These are phyloP conservation scores for Stictonetta naevosa DNA, from an alignment of 2,113 vertebrate species.

Conservation along the genomic window DNA sequence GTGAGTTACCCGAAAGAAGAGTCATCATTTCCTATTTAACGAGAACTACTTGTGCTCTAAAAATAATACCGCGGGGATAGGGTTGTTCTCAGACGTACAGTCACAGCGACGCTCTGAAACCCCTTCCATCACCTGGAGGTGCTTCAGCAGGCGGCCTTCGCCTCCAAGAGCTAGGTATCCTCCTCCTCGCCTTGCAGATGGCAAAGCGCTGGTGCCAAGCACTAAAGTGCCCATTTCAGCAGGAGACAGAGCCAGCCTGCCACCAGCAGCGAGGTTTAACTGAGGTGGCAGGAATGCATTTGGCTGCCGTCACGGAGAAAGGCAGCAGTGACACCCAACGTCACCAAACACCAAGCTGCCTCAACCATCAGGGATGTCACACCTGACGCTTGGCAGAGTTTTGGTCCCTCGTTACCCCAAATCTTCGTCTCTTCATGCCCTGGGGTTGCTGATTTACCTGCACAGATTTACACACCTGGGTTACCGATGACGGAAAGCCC, in stretches of 20 bases:
- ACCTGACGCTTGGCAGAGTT: neutral
- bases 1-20: neutral
- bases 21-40: neutral
- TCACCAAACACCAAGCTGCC: neutral
- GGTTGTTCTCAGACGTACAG: neutral
- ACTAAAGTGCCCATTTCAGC: neutral
- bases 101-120: neutral
- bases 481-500: neutral
- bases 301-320: neutral
- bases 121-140: neutral
- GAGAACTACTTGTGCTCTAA: neutral
- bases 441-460: conserved; percentile 2
- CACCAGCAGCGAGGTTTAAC: neutral
- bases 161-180: neutral
- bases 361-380: neutral
- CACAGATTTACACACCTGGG: conserved; percentile 1
- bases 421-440: neutral
- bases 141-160: neutral
- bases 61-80: neutral
- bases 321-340: neutral
- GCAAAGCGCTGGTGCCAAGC: neutral
- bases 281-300: rapidly evolving
- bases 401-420: neutral
- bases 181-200: neutral
- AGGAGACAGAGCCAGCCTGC: neutral